phyloP scores from a whole-genome alignment of 2,113 vertebrate species.

The Silurus meridionalis region DNA sequence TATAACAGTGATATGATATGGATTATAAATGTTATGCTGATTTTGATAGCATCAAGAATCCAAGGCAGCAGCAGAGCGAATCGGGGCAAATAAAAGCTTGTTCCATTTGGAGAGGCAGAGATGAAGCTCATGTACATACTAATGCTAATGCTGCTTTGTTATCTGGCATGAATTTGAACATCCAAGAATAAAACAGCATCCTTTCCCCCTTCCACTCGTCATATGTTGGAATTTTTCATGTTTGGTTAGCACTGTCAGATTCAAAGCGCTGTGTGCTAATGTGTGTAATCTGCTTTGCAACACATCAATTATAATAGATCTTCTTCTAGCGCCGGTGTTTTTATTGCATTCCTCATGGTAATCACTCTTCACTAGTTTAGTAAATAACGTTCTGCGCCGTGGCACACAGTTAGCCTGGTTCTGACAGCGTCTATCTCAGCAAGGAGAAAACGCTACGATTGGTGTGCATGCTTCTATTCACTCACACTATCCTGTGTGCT shows the following conservation, averaged over 20 bases:
- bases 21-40: constrained; percentile 29
- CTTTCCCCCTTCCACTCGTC: constrained; percentile 11
- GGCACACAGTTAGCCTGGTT: constrained; percentile 59
- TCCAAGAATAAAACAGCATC: constrained; percentile 63
- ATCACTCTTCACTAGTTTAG: constrained; percentile 80
- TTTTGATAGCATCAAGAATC: neutral
- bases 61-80: constrained; percentile 38
- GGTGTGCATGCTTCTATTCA: constrained; percentile 1
- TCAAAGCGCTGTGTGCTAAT: constrained; percentile 78
- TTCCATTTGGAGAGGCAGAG: constrained; percentile 31
- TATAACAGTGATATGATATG: constrained; percentile 23
- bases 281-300: constrained; percentile 85
- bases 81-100: constrained; percentile 48
- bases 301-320: constrained; percentile 84
- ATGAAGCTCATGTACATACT: constrained; percentile 19
- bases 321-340: constrained; percentile 68
- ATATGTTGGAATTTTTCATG: constrained; percentile 80
- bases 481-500: constrained; percentile 2
- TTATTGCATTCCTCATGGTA: constrained; percentile 68
- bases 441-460: neutral
- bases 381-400: constrained; percentile 76
- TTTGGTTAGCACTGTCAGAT: constrained; percentile 80
- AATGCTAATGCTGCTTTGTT: constrained; percentile 65
- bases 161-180: constrained; percentile 64
- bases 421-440: constrained; percentile 34